A percentile compares a stretch with the other conserved stretches of the same genome.
Conservation (phyloP, 2,888 invertebrate species). For the Oxytorus armatus region DNA sequence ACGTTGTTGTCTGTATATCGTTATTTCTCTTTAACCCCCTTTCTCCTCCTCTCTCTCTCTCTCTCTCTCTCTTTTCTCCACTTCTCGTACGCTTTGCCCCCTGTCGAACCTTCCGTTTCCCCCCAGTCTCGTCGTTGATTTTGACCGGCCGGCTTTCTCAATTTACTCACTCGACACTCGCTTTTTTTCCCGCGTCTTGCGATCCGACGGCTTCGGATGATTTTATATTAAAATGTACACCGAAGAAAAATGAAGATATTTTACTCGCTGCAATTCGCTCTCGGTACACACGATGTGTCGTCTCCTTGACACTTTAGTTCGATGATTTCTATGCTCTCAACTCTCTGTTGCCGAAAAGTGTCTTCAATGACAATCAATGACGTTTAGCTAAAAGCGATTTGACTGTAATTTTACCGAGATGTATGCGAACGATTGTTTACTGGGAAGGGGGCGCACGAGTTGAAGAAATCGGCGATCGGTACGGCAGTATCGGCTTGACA, state of each 20-base stretch:
- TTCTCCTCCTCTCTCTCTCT: constrained; percentile 1
- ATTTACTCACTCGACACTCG: constrained; percentile 39
- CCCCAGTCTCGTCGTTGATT: constrained; percentile 45
- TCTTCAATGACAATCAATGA: background rate
- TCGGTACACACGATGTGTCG: background rate
- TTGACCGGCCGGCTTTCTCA: constrained; percentile 57
- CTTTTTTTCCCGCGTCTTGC: constrained; percentile 30
- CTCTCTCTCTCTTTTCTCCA: constrained; percentile 16
- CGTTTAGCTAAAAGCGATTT: too few relatives aligned
- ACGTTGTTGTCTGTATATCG: constrained; percentile 63
- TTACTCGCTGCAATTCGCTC: too few relatives aligned
- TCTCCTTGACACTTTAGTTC: background rate
- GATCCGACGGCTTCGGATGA: constrained; percentile 43
- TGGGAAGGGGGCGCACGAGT: background rate
- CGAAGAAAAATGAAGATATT: background rate
- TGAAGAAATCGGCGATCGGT: background rate
- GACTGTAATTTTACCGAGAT: too few relatives aligned
- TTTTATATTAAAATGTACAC: background rate
- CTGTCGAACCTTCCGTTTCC: constrained; percentile 31
- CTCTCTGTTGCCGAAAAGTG: background rate
- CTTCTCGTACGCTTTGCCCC: constrained; percentile 22
- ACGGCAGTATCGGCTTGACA: background rate
- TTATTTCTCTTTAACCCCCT: constrained; percentile 32
- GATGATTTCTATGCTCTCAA: background rate
- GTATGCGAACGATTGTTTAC: too few relatives aligned